Base-by-base conservation (phyloP, 2,797 vertebrate genomes). In the Poeciliopsis turneri region DNA sequence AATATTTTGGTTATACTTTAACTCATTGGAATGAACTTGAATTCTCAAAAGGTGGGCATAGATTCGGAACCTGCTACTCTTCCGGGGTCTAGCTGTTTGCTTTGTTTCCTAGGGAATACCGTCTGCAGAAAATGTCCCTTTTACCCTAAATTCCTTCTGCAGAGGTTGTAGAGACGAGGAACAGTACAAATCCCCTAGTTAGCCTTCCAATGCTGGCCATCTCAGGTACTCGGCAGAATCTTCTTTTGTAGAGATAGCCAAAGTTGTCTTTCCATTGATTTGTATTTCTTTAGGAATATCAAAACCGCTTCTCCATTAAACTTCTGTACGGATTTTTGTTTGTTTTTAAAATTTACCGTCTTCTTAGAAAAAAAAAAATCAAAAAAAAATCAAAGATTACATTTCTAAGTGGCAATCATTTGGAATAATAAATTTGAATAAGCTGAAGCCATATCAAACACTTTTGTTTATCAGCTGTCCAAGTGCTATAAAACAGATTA, bases 151-250 rank as follows among this genome's bases (percentile, higher is more conserved):
- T 89, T 89, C 81, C 76, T 88, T 61, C 79, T 47, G 76, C 64
- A 80, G 78, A 86, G 75, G 57, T 57, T 66, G 8, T 39, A 75
- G 81, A 45, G 82, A 84, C 76, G 79, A 87, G 80, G 75, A 85
- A 82, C 78, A 68, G 83, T 36, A 55, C 81, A 89, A 91, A 90
- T 88, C 84, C 74, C 76, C 79, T 70, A 79, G 84, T 86, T 84
- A 28, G 74, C 77, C 90, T 93, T 92, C 77, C 7, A 79, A 78
- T 76, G 81, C 74, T 8, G 85, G 80, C 61, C 33, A 69, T 89
- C 87, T 93, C 89, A 90, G 89, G 85, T 91, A 88, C 86, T 87
- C 75, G 66, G 83, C 90, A 92, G 88, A 91, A 90, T 88, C 89
- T 92, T 75, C 28, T 79, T 84, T 93, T 90, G 86, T 88, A 39